Evolutionary conservation across 2,888 invertebrate species (phyloP).

Genomic region (Lepidochrysops patricia): DNA sequence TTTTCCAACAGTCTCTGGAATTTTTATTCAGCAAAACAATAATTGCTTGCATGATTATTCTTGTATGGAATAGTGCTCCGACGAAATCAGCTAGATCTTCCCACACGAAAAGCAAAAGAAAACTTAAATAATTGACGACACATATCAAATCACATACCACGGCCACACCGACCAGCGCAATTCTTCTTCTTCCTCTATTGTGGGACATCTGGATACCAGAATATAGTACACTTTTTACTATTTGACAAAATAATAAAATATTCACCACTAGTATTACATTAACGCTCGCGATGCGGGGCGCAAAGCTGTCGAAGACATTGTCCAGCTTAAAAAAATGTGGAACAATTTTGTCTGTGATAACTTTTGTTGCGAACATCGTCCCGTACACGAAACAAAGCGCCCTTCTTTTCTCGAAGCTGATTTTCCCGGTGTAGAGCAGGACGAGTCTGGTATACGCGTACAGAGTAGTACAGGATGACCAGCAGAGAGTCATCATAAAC

Average conservation of each 20-base stretch:
- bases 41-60: conserved; percentile 19
- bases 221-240: neutral
- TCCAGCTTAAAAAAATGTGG: conserved; percentile 8
- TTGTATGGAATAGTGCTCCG: conserved; percentile 13
- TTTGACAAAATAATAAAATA: conserved; percentile 1
- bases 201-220: conserved; percentile 1
- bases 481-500: conserved; percentile 18
- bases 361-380: conserved; percentile 9
- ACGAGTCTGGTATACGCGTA: conserved; percentile 25
- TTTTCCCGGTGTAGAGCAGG: conserved; percentile 21
- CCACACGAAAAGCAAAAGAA: neutral
- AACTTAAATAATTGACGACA: conserved; percentile 1
- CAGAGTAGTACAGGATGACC: conserved; percentile 24
- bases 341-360: conserved; percentile 14
- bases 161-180: conserved; percentile 22
- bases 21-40: conserved; percentile 23
- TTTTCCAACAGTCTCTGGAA: conserved; percentile 25
- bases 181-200: conserved; percentile 10
- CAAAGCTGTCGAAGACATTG: neutral
- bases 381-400: conserved; percentile 18
- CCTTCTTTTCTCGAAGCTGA: conserved; percentile 23
- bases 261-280: conserved; percentile 20
- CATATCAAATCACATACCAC: conserved; percentile 22
- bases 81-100: neutral
- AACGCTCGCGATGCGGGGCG: conserved; percentile 2